Evolutionary conservation across 2,113 vertebrate species (phyloP).

Genomic region (Micronisus gabar): DNA sequence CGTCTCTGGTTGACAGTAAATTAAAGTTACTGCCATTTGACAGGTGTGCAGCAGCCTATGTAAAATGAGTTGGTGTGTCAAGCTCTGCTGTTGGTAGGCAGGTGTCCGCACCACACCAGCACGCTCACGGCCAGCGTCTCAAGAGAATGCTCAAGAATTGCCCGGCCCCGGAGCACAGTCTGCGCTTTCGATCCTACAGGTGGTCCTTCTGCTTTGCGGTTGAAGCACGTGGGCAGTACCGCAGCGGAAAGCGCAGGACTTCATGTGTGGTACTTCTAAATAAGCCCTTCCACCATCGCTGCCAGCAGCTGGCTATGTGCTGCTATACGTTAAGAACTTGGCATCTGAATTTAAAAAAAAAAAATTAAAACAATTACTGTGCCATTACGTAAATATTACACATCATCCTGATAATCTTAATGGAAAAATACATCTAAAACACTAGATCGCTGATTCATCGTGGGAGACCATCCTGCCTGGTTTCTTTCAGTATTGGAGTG

Average conservation of each 20-base stretch:
- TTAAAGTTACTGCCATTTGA: slow-evolving; percentile 40
- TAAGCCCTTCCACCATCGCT: background rate
- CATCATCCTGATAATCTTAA: background rate
- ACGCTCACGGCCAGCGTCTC: fast-evolving
- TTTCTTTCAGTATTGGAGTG: background rate
- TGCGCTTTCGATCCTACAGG: background rate
- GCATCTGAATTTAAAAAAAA: background rate
- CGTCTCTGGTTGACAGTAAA: background rate
- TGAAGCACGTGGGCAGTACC: background rate
- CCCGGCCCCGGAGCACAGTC: fast-evolving
- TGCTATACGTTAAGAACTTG: background rate
- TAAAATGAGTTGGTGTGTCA: background rate
- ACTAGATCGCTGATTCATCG: background rate
- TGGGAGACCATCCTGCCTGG: background rate
- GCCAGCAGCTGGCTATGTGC: background rate
- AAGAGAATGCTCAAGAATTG: background rate
- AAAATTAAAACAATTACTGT: background rate
- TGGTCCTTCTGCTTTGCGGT: background rate
- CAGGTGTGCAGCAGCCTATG: slow-evolving; percentile 29
- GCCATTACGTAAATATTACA: background rate
- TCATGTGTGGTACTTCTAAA: background rate
- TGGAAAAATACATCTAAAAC: background rate
- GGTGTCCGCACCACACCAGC: background rate
- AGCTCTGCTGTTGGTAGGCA: background rate
- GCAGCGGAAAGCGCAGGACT: background rate